These are phyloP conservation scores for Brachystomella parvula DNA, from an alignment of 1,140 invertebrate species.

Conservation along the genomic window DNA sequence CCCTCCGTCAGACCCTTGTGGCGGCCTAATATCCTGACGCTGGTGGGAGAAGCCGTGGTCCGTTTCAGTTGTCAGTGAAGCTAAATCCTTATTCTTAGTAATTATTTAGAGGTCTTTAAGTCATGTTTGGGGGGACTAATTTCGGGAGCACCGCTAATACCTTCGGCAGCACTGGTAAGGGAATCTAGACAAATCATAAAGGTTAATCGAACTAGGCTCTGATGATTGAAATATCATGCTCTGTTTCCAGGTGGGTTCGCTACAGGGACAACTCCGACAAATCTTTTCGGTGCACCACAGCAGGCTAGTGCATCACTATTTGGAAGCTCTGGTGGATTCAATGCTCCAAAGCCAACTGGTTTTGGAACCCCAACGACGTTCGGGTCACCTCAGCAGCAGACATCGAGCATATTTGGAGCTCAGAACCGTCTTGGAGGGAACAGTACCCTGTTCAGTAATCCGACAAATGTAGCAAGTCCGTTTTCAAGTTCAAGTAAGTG, in stretches of 20 bases:
- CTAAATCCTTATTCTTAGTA: too few species aligned
- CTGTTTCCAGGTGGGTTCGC: not conserved
- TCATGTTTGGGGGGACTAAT: too few species aligned
- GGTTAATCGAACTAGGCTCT: not conserved
- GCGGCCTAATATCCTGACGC: too few species aligned
- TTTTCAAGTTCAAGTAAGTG: constrained; percentile 18
- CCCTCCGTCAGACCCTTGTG: too few species aligned
- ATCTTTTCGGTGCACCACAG: not conserved
- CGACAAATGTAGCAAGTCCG: constrained; percentile 21
- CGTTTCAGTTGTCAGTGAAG: too few species aligned
- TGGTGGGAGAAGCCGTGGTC: too few species aligned
- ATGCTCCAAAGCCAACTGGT: constrained; percentile 20
- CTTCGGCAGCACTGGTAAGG: not conserved
- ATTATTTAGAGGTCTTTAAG: too few species aligned
- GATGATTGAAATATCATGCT: not conserved
- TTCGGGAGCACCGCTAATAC: too few species aligned
- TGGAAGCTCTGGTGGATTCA: constrained; percentile 9
- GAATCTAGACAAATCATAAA: not conserved
- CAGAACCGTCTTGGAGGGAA: constrained; percentile 14
- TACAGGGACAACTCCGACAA: not conserved
- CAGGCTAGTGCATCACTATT: not conserved
- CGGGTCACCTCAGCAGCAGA: constrained; percentile 2
- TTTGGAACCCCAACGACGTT: constrained; percentile 11
- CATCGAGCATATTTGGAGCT: constrained; percentile 18
- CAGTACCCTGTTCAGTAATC: constrained; percentile 14